phyloP scores from a whole-genome alignment of 2,888 invertebrate species.

The Tenthredo distinguenda region DNA sequence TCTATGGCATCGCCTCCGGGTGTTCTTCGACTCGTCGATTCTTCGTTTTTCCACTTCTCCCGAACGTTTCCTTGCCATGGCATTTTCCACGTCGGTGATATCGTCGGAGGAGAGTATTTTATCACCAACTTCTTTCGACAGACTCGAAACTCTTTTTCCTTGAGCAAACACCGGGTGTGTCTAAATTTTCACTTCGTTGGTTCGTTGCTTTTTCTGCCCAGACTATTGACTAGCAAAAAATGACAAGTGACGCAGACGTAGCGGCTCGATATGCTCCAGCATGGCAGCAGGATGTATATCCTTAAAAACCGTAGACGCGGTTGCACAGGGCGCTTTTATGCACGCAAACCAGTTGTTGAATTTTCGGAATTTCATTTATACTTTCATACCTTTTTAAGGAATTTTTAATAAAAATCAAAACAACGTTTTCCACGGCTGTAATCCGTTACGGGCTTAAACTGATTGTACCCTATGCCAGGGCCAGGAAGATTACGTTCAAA shows the following conservation, averaged over 20 bases:
- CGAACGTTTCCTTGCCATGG: neutral
- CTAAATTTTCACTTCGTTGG: conserved; percentile 27
- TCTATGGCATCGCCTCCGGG: neutral
- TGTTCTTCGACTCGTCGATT: neutral
- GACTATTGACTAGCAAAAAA: conserved; percentile 4
- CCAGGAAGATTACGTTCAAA: conserved; percentile 32
- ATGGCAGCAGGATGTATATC: neutral
- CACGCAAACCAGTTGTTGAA: neutral
- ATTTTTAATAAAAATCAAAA: conserved; percentile 9
- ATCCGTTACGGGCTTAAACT: conserved; percentile 5
- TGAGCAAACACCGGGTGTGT: conserved; percentile 37
- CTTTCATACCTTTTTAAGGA: conserved; percentile 2
- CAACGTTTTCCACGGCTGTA: conserved; percentile 4
- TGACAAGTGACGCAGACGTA: neutral
- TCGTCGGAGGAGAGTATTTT: conserved; percentile 32
- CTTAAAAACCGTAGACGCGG: no score
- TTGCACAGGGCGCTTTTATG: neutral
- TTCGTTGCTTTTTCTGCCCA: neutral
- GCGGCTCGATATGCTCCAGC: neutral
- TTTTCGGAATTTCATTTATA: neutral
- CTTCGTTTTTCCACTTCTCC: neutral
- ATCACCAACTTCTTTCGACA: conserved; percentile 26
- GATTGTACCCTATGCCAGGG: conserved; percentile 6
- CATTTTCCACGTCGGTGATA: conserved; percentile 27
- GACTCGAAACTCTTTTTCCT: conserved; percentile 21